Evolutionary conservation across 1,140 invertebrate species (phyloP).

Genomic region (Drosophila parvula): DNA sequence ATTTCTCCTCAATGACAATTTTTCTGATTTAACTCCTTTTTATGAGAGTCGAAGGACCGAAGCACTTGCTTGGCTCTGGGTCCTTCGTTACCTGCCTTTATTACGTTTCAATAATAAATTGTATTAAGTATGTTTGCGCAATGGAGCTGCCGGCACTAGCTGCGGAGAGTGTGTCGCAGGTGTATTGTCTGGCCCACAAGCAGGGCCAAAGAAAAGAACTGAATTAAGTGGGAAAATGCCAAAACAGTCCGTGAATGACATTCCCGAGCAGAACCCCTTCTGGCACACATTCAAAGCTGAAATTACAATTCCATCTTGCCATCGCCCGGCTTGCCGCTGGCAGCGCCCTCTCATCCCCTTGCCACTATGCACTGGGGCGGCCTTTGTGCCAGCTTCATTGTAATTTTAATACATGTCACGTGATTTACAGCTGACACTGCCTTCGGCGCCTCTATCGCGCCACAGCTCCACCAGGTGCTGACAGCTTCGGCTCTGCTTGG

Average conservation of each 20-base stretch:
- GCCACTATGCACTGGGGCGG: neutral
- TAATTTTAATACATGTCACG: constrained; percentile 54
- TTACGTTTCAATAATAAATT: constrained; percentile 69
- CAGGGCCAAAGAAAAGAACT: constrained; percentile 41
- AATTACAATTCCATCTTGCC: constrained; percentile 43
- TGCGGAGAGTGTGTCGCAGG: constrained; percentile 36
- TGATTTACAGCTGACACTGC: constrained; percentile 52
- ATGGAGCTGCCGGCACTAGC: constrained; percentile 16
- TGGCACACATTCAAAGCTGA: constrained; percentile 39
- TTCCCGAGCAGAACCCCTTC: constrained; percentile 18
- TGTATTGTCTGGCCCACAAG: constrained; percentile 50
- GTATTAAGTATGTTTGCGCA: constrained; percentile 57
- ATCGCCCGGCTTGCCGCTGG: constrained; percentile 2
- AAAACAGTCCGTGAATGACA: constrained; percentile 37
- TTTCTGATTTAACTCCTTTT: constrained; percentile 60
- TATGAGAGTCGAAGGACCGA: constrained; percentile 31
- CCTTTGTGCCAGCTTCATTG: constrained; percentile 41
- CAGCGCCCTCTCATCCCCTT: neutral
- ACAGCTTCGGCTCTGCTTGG: constrained; percentile 15
- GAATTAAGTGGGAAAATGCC: constrained; percentile 57
- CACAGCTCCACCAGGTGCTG: constrained; percentile 18
- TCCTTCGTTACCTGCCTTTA: constrained; percentile 39
- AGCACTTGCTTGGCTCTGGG: constrained; percentile 3
- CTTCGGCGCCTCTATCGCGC: constrained; percentile 10
- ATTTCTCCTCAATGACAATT: constrained; percentile 61